Evolutionary conservation across 1,140 invertebrate species (phyloP).

Genomic region (Melitaea cinxia): DNA sequence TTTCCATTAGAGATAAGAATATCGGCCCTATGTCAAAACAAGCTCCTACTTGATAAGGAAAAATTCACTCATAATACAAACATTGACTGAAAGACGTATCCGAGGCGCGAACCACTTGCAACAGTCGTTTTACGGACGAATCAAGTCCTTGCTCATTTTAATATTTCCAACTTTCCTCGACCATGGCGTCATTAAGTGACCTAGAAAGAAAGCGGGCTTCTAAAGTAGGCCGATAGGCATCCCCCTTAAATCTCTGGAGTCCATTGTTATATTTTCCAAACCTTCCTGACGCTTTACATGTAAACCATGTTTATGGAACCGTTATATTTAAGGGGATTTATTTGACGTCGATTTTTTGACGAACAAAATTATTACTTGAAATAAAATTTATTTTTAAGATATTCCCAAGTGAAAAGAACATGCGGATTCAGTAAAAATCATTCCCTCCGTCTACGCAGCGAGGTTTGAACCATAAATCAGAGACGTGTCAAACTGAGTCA

Average conservation of each 20-base stretch:
- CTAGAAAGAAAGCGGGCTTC: constrained; percentile 43
- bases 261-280: constrained; percentile 66
- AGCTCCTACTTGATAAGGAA: constrained; percentile 1
- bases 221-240: constrained; percentile 56
- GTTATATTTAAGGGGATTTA: constrained; percentile 50
- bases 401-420: constrained; percentile 20
- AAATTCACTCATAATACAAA: constrained; percentile 32
- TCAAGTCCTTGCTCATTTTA: constrained; percentile 76
- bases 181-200: constrained; percentile 66
- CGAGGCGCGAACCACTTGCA: constrained; percentile 64
- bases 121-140: constrained; percentile 66
- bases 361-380: constrained; percentile 7
- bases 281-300: constrained; percentile 50
- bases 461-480: constrained; percentile 57
- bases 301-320: constrained; percentile 48
- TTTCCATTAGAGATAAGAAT: neutral
- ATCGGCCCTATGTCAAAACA: constrained; percentile 6
- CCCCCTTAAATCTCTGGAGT: constrained; percentile 61
- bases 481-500: constrained; percentile 55
- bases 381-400: constrained; percentile 9
- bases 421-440: constrained; percentile 37
- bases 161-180: constrained; percentile 69
- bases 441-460: constrained; percentile 46
- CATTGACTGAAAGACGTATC: constrained; percentile 48
- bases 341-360: constrained; percentile 44